phyloP scores from a whole-genome alignment of 1,140 invertebrate species.

The Hirudo medicinalis region DNA sequence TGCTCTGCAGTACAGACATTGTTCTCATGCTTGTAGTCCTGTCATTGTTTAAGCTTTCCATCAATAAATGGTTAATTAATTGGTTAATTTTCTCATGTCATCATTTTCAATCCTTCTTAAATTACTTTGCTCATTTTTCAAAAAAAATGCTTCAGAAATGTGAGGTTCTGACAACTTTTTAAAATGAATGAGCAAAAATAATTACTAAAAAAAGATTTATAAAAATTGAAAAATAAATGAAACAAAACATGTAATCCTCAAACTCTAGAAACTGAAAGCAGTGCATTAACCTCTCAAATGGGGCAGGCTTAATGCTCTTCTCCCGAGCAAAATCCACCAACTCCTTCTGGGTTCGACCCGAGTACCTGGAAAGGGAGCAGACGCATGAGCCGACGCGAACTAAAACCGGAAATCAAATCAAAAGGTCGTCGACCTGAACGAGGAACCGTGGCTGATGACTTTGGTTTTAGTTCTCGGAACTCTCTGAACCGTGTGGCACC shows the following conservation, averaged over 20 bases:
- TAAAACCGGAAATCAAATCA: not conserved
- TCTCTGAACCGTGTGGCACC: conserved; percentile 48
- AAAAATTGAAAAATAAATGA: not conserved
- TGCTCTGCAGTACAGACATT: conserved; percentile 15
- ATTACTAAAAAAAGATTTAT: not conserved
- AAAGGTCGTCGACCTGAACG: conserved; percentile 61
- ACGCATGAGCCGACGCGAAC: not conserved
- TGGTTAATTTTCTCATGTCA: too few relatives aligned
- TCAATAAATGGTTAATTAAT: not conserved
- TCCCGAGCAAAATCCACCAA: conserved; percentile 94
- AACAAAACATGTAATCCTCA: not conserved
- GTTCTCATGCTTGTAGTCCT: conserved; percentile 15
- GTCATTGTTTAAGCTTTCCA: not conserved
- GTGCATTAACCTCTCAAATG: conserved; percentile 36
- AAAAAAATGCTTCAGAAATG: not conserved
- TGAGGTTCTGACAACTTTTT: too few relatives aligned
- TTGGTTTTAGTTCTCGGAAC: conserved; percentile 67
- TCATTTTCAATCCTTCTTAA: too few relatives aligned
- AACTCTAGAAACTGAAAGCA: too few relatives aligned
- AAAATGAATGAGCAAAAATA: not conserved
- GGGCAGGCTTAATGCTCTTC: conserved; percentile 57
- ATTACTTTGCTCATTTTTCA: not conserved
- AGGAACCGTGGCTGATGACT: conserved; percentile 79
- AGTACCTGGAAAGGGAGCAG: conserved; percentile 57
- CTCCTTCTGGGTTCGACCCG: conserved; percentile 95